Conservation (phyloP, 2,113 vertebrate species). For the Uropsilus gracilis region DNA sequence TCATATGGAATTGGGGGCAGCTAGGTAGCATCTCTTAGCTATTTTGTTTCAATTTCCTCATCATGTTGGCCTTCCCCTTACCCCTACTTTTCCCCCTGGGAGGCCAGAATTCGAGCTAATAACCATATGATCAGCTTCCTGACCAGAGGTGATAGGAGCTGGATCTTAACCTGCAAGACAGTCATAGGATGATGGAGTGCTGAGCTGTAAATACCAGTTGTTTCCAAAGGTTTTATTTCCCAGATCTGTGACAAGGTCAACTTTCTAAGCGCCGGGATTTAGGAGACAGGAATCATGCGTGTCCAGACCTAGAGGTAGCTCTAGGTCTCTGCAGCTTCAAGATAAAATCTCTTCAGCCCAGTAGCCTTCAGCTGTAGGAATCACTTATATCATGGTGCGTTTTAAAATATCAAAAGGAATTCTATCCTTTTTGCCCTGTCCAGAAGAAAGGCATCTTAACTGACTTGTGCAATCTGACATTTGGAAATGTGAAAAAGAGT, state of each 20-base stretch:
- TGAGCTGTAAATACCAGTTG: neutral
- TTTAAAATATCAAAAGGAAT: conserved; percentile 61
- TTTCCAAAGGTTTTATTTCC: neutral
- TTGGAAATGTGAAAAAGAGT: conserved; percentile 33
- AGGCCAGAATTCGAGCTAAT: neutral
- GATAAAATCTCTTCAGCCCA: neutral
- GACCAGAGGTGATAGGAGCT: neutral
- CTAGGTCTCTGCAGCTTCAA: neutral
- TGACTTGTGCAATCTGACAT: conserved; percentile 23
- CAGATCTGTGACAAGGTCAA: neutral
- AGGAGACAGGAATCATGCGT: neutral
- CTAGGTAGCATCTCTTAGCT: neutral
- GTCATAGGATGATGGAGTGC: neutral
- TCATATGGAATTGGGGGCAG: neutral
- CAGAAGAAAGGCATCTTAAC: conserved; percentile 36
- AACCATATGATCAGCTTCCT: neutral
- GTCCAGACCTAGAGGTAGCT: neutral
- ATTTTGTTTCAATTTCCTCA: neutral
- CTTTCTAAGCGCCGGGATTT: neutral
- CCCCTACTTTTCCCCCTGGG: neutral
- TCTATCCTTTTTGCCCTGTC: neutral
- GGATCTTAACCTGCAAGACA: neutral
- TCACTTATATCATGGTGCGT: neutral
- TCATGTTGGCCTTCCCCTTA: neutral
- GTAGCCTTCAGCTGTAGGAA: neutral